Evolutionary conservation across 2,888 invertebrate species (phyloP).

Genomic region (Ametastegia equiseti): DNA sequence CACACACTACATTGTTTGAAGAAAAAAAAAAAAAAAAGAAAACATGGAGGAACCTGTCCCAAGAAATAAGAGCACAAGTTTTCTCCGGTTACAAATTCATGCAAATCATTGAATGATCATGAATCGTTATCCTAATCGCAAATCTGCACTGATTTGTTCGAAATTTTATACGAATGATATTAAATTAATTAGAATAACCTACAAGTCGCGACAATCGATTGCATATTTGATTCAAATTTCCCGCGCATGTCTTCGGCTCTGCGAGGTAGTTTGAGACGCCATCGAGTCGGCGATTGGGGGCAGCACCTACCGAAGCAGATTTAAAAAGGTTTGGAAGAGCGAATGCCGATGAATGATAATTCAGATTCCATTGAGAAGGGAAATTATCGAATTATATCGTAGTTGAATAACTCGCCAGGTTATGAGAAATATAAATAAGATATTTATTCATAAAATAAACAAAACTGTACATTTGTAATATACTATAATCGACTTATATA

Average conservation of each 20-base stretch:
- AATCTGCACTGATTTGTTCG: too few species aligned
- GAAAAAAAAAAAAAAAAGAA: too few species aligned
- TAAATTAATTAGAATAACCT: too few species aligned
- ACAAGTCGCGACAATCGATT: background rate
- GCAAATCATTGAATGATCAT: too few species aligned
- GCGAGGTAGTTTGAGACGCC: background rate
- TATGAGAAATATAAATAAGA: background rate
- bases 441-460: background rate
- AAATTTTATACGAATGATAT: too few species aligned
- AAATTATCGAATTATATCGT: background rate
- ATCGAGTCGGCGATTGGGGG: background rate
- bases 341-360: background rate
- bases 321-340: background rate
- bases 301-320: slow-evolving; percentile 14
- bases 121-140: too few species aligned
- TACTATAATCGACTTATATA: too few species aligned
- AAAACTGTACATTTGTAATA: background rate
- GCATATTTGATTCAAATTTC: background rate
- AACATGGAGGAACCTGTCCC: too few species aligned
- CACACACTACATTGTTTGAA: background rate
- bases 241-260: background rate
- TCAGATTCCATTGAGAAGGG: background rate
- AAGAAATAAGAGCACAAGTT: too few species aligned
- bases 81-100: too few species aligned
- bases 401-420: background rate